A percentile compares a stretch with the other conserved stretches of the same genome.
Conservation (phyloP, 1,140 invertebrate species). For the Chrysoperla carnea region DNA sequence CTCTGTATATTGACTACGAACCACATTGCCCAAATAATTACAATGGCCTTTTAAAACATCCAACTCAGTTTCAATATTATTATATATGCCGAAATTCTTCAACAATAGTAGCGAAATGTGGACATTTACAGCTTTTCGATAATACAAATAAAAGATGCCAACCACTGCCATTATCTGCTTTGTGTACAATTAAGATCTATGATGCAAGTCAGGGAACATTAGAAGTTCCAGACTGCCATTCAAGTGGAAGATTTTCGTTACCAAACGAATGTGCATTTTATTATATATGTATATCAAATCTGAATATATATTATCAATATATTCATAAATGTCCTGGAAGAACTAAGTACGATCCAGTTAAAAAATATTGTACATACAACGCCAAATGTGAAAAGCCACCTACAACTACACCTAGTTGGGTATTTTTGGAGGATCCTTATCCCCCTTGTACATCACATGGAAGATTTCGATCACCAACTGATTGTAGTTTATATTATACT, state of each 20-base stretch:
- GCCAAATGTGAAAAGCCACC: constrained; percentile 15
- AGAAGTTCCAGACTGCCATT: constrained; percentile 7
- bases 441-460: constrained; percentile 18
- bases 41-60: constrained; percentile 19
- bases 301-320: constrained; percentile 7
- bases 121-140: constrained; percentile 13
- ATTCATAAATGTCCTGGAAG: constrained; percentile 17
- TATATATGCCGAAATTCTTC: constrained; percentile 19
- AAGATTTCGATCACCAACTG: constrained; percentile 18
- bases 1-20: constrained; percentile 18
- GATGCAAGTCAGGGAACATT: constrained; percentile 5
- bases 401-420: constrained; percentile 3
- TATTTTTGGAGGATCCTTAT: constrained; percentile 13
- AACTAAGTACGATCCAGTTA: constrained; percentile 15
- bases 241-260: constrained; percentile 17
- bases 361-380: constrained; percentile 14
- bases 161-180: not conserved
- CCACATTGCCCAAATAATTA: constrained; percentile 15
- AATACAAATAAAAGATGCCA: not conserved
- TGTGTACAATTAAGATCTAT: constrained; percentile 2
- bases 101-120: constrained; percentile 21
- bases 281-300: constrained; percentile 18
- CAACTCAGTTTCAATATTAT: constrained; percentile 21
- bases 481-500: constrained; percentile 22
- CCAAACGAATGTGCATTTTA: constrained; percentile 16